Conservation (phyloP, 2,888 invertebrate genomes). For the Harmothoe impar region DNA sequence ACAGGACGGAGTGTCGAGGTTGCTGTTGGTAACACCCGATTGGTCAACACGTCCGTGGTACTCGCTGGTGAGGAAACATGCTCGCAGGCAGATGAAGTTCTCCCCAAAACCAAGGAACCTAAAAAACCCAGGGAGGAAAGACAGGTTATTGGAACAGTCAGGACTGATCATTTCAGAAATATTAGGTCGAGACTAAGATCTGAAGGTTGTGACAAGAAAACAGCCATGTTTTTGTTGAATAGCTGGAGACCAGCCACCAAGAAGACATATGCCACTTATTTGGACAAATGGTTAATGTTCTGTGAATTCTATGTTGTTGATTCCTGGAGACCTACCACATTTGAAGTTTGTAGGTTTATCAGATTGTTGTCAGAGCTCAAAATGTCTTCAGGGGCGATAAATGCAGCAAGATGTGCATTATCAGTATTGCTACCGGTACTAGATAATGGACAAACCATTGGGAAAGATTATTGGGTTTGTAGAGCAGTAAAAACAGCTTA, state of each 20-base stretch:
- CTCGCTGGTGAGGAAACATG: not conserved
- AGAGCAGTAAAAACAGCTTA: not conserved
- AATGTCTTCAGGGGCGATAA: not conserved
- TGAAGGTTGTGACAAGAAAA: not conserved
- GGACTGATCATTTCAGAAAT: not conserved
- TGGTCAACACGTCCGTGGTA: not conserved
- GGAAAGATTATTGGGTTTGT: not conserved
- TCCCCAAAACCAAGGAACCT: not conserved
- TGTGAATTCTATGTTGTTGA: not conserved
- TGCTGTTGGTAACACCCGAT: not conserved
- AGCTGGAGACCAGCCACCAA: not conserved
- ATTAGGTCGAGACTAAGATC: not conserved
- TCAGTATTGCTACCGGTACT: not conserved
- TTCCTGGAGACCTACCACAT: not conserved
- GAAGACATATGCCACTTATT: not conserved
- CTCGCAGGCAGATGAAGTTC: not conserved
- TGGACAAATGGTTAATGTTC: constrained; percentile 8
- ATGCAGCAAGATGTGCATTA: constrained; percentile 6
- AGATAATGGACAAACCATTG: not conserved
- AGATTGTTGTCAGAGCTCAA: not conserved
- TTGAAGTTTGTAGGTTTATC: not conserved
- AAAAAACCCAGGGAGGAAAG: not conserved
- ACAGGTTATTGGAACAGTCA: not conserved
- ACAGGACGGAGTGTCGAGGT: not conserved
- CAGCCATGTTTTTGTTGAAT: not conserved